Percentiles rank a stretch among this genome's conserved stretches.
Conservation (phyloP, 2,888 invertebrate species). For the Ypsolopha scabrella region DNA sequence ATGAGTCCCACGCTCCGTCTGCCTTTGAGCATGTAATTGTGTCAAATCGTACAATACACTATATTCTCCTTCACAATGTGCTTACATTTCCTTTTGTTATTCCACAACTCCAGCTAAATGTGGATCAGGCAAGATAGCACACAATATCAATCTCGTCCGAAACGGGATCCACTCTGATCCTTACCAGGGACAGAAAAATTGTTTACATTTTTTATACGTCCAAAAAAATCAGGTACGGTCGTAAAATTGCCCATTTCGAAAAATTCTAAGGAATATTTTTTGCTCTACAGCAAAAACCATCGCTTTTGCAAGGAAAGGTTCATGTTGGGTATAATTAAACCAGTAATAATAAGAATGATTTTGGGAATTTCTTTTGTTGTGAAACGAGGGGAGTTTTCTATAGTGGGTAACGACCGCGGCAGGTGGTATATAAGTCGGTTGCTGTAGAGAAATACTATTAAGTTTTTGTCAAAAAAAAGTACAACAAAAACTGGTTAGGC, state of each 20-base stretch:
- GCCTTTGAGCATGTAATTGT: conserved; percentile 1
- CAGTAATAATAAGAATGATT: conserved; percentile 63
- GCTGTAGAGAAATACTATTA: conserved; percentile 39
- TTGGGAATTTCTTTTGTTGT: conserved; percentile 60
- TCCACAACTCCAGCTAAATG: not conserved
- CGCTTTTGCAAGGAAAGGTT: conserved; percentile 43
- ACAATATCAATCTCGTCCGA: conserved; percentile 7
- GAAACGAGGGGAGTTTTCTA: conserved; percentile 48
- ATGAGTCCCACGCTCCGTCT: not conserved
- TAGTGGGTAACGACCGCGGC: conserved; percentile 61
- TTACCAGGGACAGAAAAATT: conserved; percentile 30
- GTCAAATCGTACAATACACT: not conserved
- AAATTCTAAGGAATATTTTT: conserved; percentile 49
- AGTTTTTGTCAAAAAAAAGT: conserved; percentile 43
- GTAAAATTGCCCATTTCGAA: conserved; percentile 39
- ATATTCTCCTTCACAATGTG: not conserved
- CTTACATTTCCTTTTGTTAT: conserved; percentile 2
- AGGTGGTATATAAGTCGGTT: conserved; percentile 56
- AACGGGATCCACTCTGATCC: conserved; percentile 13
- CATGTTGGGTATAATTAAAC: conserved; percentile 45
- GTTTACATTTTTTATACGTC: conserved; percentile 56
- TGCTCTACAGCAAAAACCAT: conserved; percentile 38
- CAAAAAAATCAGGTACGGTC: conserved; percentile 34
- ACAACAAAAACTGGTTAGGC: conserved; percentile 46
- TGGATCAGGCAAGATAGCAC: conserved; percentile 15